phyloP scores from a whole-genome alignment of 2,113 vertebrate species.

The Lophotis ruficrista region DNA sequence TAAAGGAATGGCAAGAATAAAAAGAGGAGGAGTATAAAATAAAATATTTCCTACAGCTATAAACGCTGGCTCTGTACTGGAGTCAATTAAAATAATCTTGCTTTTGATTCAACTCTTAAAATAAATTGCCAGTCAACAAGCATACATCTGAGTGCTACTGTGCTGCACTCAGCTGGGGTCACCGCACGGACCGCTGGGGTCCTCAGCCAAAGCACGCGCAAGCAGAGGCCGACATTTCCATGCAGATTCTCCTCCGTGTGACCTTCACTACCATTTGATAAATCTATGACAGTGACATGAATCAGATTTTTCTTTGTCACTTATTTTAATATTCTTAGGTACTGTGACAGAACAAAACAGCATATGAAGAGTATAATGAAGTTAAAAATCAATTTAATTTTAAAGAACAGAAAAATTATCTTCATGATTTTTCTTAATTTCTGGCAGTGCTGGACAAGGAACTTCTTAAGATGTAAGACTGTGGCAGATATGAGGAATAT shows the following conservation, averaged over 20 bases:
- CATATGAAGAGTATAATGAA: not conserved
- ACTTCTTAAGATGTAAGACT: not conserved
- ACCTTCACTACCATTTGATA: not conserved
- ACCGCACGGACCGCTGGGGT: not conserved
- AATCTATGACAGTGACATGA: not conserved
- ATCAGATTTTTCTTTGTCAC: not conserved
- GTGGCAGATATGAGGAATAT: not conserved
- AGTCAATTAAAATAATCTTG: conserved; percentile 9
- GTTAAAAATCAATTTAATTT: not conserved
- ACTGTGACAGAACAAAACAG: not conserved
- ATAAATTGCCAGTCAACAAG: not conserved
- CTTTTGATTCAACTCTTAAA: not conserved
- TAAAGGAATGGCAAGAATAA: not conserved
- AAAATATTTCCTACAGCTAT: not conserved
- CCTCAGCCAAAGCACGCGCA: not conserved
- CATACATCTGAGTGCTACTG: not conserved
- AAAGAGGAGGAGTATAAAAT: not conserved
- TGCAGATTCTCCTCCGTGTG: not conserved
- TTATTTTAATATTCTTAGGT: not conserved
- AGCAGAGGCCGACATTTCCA: not conserved
- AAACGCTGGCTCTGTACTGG: not conserved
- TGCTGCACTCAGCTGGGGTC: not conserved
- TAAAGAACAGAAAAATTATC: conserved; percentile 1
- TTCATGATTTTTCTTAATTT: not conserved
- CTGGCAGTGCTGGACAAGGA: not conserved